Evolutionary conservation across 2,797 vertebrate species (phyloP), one percentile per base, ranked within the genome.

Genomic region (Philypnodon macrostomus): DNA sequence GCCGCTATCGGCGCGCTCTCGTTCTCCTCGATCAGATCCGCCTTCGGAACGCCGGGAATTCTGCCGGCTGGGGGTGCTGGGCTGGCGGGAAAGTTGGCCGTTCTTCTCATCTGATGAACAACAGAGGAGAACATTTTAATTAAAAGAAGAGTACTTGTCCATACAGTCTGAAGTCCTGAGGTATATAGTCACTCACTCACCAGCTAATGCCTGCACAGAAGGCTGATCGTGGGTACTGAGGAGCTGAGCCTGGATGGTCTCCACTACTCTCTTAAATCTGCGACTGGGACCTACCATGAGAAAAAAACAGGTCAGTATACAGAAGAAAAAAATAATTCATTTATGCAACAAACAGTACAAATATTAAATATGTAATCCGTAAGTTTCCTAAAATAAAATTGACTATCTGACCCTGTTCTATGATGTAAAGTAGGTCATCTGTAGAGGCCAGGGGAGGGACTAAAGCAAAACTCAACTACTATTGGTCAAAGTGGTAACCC

Each of bases 201-300:
- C 93, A 84, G 90, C 91, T 54, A 96, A 87, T 55, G 92, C 91
- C 86, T 94, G 94, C 69, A 95, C 94, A 9, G 92, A 94, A 15
- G 93, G 94, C 85, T 96, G 94, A 86, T 96, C 94, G 0, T 96
- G 94, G 53, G 92, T 90, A 66, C 93, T 94, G 58, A 96, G 89
- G 15, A 96, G 78, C 79, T 96, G 94, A 47, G 94, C 93, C 82
- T 96, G 94, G 78, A 96, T 96, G n/a, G 93, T 95, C 78, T 96
- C 94, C 66, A 96, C 93, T 19, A 96, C 94, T 57, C 94, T 85
- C 77, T 94, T 95, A 80, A 96, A 96, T 74, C 93, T 90, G 64
- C 94, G 94, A 73, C 94, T 95, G 50, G 94, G 94, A 83, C 94
- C 94, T 96, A 70, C 14, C 32, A 40, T 23, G 13, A 61, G 12